Evolutionary conservation across 2,797 vertebrate species (phyloP).

Genomic region (Takifugu rubripes): DNA sequence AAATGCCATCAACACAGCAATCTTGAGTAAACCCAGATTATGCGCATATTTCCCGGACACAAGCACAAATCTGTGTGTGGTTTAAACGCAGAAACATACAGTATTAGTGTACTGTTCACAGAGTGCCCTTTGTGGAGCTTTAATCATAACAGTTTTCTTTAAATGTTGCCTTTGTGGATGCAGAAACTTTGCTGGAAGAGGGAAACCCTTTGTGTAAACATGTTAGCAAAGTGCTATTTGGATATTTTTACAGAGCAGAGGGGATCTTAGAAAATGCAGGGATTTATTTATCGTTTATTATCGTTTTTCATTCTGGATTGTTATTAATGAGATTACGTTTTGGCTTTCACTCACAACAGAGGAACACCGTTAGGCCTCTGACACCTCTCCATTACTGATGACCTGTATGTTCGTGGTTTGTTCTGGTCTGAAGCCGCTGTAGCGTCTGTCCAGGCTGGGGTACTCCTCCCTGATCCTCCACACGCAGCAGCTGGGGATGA

Average conservation of each 20-base stretch:
- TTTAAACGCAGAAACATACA: not conserved
- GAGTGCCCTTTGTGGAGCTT: not conserved
- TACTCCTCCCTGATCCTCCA: constrained; percentile 70
- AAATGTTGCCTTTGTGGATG: not conserved
- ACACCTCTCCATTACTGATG: constrained; percentile 16
- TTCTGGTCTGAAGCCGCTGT: constrained; percentile 63
- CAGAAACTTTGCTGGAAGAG: constrained; percentile 18
- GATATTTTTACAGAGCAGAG: constrained; percentile 3
- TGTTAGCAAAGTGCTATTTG: not conserved
- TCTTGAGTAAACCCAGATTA: too few species aligned
- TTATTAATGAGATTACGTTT: not conserved
- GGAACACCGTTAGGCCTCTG: constrained; percentile 4
- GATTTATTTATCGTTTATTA: constrained; percentile 16
- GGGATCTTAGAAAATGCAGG: constrained; percentile 8
- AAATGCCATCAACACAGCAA: too few species aligned
- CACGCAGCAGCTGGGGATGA: constrained; percentile 82
- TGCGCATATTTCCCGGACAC: too few species aligned
- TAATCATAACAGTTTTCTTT: not conserved
- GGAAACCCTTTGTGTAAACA: constrained; percentile 7
- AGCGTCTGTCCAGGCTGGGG: constrained; percentile 63
- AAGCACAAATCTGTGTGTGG: too few species aligned
- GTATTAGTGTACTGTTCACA: not conserved
- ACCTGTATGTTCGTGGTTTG: constrained; percentile 7
- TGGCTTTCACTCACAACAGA: not conserved
- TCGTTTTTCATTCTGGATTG: constrained; percentile 5